Conservation (phyloP, 2,888 invertebrate genomes). For the Synergus umbraculus region DNA sequence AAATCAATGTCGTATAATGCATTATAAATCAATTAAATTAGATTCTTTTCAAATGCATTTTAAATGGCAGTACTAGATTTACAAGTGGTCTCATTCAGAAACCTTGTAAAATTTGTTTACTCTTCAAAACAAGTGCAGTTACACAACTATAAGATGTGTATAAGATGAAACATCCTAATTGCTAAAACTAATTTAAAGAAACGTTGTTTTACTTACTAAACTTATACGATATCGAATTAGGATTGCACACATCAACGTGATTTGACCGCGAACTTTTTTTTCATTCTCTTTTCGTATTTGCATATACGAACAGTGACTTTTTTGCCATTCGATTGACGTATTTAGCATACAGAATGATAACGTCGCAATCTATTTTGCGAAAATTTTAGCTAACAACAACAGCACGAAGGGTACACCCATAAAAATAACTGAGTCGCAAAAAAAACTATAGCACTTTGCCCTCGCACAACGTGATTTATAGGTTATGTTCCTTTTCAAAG, state of each 20-base stretch:
- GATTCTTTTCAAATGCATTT: not conserved
- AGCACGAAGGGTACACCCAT: slow-evolving; percentile 10
- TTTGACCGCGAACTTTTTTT: slow-evolving; percentile 8
- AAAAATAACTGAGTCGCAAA: slow-evolving; percentile 32
- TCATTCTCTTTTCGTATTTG: not conserved
- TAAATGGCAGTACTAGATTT: not conserved
- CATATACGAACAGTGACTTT: slow-evolving; percentile 15
- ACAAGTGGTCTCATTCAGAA: not conserved
- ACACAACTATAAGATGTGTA: too few species aligned
- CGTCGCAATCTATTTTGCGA: slow-evolving; percentile 14
- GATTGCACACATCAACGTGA: slow-evolving; percentile 3
- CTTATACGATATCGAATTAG: not conserved
- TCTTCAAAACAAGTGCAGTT: too few species aligned
- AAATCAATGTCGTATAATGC: not conserved
- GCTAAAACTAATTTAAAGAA: not conserved
- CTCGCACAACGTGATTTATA: slow-evolving; percentile 14
- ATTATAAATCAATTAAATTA: not conserved
- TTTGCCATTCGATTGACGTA: slow-evolving; percentile 33
- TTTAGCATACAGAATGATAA: not conserved
- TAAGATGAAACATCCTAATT: not conserved
- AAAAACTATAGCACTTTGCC: slow-evolving; percentile 13
- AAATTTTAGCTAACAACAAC: slow-evolving; percentile 11
- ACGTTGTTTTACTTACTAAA: not conserved
- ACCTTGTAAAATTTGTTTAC: not conserved
- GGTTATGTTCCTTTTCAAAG: slow-evolving; percentile 16